Base-by-base conservation (phyloP, 1,140 invertebrate genomes). In the Pectinophora gossypiella region DNA sequence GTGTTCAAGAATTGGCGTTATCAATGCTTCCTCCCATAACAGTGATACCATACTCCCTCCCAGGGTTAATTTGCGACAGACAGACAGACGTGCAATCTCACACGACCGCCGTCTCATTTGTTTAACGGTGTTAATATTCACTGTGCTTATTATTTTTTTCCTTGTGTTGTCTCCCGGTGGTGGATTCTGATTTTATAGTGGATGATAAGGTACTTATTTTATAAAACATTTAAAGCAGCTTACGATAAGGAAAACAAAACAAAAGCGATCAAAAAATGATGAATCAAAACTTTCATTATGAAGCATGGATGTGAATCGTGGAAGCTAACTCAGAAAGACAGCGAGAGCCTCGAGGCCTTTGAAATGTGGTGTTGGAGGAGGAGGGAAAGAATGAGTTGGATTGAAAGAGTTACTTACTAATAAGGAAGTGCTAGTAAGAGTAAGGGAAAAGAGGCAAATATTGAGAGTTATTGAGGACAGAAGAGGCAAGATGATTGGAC, bases 91-190 rank as follows among this genome's bases (percentile, higher is more conserved):
- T 54, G 58, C 59, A 68, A 65, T 61, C 58, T 61, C 69, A 66
- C 61, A 69, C 64, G 61, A 51, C 51, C 66, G 59, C 59, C 61
- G 52, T 55, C 60, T 63, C 60, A 62, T 71, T 71, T 61, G 59
- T 54, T 57, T 61, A 67, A 59, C 49, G 55, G 56, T 59, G 64
- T 61, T 64, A 63, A 72, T 62, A 62, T 62, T 66, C 44, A 49
- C 46, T 63, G 36, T 43, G 50, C 51, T 60, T 60, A 55, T 42
- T 53, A 51, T 51, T 45, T 61, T 49, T 64, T 54, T 54, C 43
- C 46, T 50, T 53, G 43, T 20, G 35, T 47, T 47, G 19, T 36
- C 15, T 16, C 38, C 16, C 7, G 16, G 3, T 10, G 35, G 13
- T 15, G 4, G 4, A 38, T 38, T 38, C 35, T 38, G 6, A 38